Evolutionary conservation across 2,888 invertebrate species (phyloP), one percentile per base, ranked within the genome.

Genomic region (Agelastica alni): DNA sequence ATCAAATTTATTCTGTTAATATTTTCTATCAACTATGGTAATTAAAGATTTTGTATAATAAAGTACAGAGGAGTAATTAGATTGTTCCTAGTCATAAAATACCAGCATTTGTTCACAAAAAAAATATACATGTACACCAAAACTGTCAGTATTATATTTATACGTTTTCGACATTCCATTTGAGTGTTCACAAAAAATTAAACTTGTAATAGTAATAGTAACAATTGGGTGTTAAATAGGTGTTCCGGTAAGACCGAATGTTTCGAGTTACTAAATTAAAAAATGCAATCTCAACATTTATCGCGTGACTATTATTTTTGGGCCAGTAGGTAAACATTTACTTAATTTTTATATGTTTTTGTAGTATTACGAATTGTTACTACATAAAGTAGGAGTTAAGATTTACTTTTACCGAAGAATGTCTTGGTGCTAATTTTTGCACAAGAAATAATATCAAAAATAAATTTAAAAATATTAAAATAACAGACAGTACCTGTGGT

Each of bases 101-200:
- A 41, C n/a, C 26, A 41, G 18, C 41, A 22, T 41, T 41, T 41
- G 13, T 41, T 41, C 22, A 22, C 13, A 7, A 9, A 22, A 43
- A 16, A 31, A 30, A 30, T 30, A 31, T 30, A 14, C 28, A 16
- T 22, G 20, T 31, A 49, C 14, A 13, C 30, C 20, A 37, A 26
- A 49, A 42, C 42, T 32, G 41, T 49, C 49, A 49, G 49, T 49
- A 49, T 49, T 49, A 49, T 49, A 42, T 49, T 49, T 49, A 49
- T 49, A 32, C 13, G 36, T 18, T 41, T 20, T 47, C 10, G 20
- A 49, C 49, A 41, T 49, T 49, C 49, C 49, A 49, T 49, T 10
- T 49, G 49, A 9, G 49, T 49, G 49, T 49, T 49, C 41, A 41
- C 41, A 32, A 32, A 17, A 39, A 26, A 18, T 7, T 12, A 26